A percentile compares a stretch with the other conserved stretches of the same genome.
These are phyloP conservation scores for Drosophila serrata DNA, from an alignment of 1,140 invertebrate species.

Conservation along the genomic window DNA sequence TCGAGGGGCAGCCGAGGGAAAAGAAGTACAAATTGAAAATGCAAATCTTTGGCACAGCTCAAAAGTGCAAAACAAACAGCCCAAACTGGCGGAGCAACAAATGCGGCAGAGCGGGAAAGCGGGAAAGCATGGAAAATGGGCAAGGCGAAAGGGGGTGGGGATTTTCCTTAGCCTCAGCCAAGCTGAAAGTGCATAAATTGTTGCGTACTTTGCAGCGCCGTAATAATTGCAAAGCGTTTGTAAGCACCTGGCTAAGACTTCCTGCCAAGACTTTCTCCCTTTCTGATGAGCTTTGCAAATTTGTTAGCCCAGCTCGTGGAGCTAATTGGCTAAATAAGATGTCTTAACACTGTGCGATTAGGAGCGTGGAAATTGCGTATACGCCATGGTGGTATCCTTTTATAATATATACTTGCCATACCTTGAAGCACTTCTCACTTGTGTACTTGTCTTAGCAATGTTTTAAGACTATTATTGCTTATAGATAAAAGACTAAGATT, in stretches of 20 bases:
- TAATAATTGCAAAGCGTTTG: slow-evolving; percentile 81
- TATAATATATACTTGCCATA: background rate
- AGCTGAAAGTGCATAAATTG: slow-evolving; percentile 71
- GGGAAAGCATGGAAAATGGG: background rate
- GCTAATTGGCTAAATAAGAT: slow-evolving; percentile 75
- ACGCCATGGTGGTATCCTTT: slow-evolving; percentile 31
- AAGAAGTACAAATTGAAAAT: slow-evolving; percentile 73
- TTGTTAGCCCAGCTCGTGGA: slow-evolving; percentile 36
- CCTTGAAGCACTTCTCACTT: background rate
- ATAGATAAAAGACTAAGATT: background rate
- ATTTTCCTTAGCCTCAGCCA: background rate
- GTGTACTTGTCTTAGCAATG: background rate
- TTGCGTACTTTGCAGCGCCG: slow-evolving; percentile 59
- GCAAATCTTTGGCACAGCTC: slow-evolving; percentile 77
- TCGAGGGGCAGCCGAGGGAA: slow-evolving; percentile 4
- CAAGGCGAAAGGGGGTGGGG: background rate
- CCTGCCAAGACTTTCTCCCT: slow-evolving; percentile 15
- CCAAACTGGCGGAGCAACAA: slow-evolving; percentile 10
- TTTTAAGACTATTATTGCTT: background rate
- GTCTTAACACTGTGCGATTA: slow-evolving; percentile 43
- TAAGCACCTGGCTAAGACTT: slow-evolving; percentile 66
- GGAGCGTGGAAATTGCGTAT: slow-evolving; percentile 49
- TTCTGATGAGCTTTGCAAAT: slow-evolving; percentile 57
- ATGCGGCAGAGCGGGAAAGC: background rate
- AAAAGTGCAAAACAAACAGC: slow-evolving; percentile 79